Conservation (phyloP, 1,140 invertebrate genomes). For the Diplogasteroides magnus region DNA sequence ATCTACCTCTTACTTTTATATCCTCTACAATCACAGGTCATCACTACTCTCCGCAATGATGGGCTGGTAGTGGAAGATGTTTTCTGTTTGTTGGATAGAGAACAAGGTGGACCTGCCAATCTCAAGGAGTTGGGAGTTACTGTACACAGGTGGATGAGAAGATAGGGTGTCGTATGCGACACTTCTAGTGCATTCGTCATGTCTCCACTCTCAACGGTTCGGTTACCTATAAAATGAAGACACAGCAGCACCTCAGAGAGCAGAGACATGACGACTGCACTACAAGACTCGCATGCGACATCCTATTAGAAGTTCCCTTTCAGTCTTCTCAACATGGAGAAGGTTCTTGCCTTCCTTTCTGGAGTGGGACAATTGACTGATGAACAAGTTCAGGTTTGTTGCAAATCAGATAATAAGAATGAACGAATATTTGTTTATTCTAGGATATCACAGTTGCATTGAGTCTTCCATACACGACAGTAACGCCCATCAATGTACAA, state of each 20-base stretch:
- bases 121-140: conserved; percentile 68
- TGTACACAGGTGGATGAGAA: conserved; percentile 55
- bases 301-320: background rate
- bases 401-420: too few species aligned
- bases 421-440: too few species aligned
- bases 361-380: conserved; percentile 4
- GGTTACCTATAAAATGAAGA: too few species aligned
- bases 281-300: too few species aligned
- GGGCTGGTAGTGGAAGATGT: conserved; percentile 70
- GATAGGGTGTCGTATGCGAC: background rate
- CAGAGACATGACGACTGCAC: too few species aligned
- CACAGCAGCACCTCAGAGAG: too few species aligned
- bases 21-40: too few species aligned
- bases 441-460: background rate
- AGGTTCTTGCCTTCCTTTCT: conserved; percentile 21
- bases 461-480: background rate
- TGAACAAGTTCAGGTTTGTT: background rate
- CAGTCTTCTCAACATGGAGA: conserved; percentile 21
- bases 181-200: too few species aligned
- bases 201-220: too few species aligned
- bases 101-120: conserved; percentile 78
- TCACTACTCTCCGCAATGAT: conserved; percentile 11
- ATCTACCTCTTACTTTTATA: too few species aligned
- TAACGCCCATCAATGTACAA: background rate
- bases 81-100: conserved; percentile 81